phyloP scores from a whole-genome alignment of 2,888 invertebrate species.

The Microplitis manilae region DNA sequence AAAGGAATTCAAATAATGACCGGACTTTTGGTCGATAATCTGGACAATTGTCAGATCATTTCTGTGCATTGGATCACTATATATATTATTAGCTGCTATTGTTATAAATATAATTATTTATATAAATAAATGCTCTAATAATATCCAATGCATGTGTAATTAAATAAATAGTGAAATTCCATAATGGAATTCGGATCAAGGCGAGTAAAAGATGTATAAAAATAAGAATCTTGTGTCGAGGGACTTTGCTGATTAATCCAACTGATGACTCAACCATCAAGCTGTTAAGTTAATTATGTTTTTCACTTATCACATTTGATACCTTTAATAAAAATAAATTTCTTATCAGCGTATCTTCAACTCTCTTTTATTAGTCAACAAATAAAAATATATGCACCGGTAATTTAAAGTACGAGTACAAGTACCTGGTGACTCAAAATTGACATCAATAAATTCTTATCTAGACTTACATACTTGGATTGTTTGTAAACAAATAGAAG shows the following conservation, averaged over 20 bases:
- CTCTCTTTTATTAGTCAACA: neutral
- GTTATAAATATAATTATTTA: too few relatives aligned
- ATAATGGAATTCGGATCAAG: constrained; percentile 6
- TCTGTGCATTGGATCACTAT: too few relatives aligned
- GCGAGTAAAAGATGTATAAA: neutral
- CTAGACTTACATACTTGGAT: neutral
- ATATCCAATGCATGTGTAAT: neutral
- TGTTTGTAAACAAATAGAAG: neutral
- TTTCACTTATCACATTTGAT: neutral
- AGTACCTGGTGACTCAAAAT: too few relatives aligned
- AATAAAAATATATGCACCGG: too few relatives aligned
- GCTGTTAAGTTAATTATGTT: neutral
- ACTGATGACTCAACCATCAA: neutral
- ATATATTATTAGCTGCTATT: too few relatives aligned
- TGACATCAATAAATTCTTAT: neutral
- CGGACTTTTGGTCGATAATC: too few relatives aligned
- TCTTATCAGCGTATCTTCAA: neutral
- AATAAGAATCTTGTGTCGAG: neutral
- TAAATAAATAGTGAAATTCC: neutral
- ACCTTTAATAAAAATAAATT: neutral
- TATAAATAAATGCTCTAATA: too few relatives aligned
- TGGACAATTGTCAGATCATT: too few relatives aligned
- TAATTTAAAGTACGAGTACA: too few relatives aligned
- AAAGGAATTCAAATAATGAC: too few relatives aligned
- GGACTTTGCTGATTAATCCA: neutral